Evolutionary conservation across 1,140 invertebrate species (phyloP).

Genomic region (Neoseiulus cucumeris): DNA sequence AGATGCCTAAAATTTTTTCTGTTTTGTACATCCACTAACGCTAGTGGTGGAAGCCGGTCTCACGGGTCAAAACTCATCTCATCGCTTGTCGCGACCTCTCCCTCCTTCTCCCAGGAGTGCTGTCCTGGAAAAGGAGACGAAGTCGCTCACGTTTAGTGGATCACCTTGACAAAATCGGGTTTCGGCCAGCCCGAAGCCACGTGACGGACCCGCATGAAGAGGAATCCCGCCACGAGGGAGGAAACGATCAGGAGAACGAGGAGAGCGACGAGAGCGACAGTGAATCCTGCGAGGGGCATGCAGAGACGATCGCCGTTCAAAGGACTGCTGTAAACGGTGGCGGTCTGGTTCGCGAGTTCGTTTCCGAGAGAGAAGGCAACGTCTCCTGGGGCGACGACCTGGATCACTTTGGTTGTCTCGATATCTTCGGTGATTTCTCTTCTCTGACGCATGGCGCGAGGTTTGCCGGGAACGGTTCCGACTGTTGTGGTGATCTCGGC

Average conservation of each 20-base stretch:
- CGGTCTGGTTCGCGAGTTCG: conserved; percentile 56
- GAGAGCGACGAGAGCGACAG: conserved; percentile 70
- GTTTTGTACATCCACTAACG: too few relatives aligned
- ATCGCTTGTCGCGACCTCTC: too few relatives aligned
- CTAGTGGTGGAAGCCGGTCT: too few relatives aligned
- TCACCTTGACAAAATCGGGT: neutral
- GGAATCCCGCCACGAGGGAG: conserved; percentile 67
- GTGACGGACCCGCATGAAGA: conserved; percentile 54
- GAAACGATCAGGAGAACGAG: conserved; percentile 68
- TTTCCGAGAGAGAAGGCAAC: conserved; percentile 69
- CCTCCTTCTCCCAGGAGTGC: too few relatives aligned
- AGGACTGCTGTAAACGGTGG: conserved; percentile 6
- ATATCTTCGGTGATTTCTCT: conserved; percentile 56
- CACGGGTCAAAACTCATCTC: too few relatives aligned
- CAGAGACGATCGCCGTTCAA: conserved; percentile 43
- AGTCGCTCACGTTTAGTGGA: neutral
- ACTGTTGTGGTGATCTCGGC: conserved; percentile 8
- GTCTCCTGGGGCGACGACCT: conserved; percentile 77
- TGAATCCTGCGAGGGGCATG: conserved; percentile 76
- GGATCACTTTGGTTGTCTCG: conserved; percentile 66
- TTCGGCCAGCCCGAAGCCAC: conserved; percentile 11
- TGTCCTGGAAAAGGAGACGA: too few relatives aligned
- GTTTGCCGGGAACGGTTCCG: conserved; percentile 18
- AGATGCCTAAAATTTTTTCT: too few relatives aligned
- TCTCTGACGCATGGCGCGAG: conserved; percentile 15